Evolutionary conservation across 2,888 invertebrate species (phyloP).

Genomic region (Eumerus sabulonum): DNA sequence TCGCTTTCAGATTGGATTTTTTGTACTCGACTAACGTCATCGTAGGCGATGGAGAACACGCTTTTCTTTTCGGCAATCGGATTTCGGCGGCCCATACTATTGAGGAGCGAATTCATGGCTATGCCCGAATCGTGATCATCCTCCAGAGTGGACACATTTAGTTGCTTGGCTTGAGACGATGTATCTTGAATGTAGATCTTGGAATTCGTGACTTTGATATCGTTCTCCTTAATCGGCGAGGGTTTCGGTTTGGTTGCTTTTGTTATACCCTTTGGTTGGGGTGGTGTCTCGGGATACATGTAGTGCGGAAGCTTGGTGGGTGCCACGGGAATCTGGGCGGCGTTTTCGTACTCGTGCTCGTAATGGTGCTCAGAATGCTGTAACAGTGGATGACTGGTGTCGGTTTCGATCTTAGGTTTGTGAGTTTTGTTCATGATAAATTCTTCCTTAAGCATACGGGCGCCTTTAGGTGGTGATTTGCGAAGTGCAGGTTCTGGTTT

Average conservation of each 20-base stretch:
- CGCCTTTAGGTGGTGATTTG: conserved; percentile 76
- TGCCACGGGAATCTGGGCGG: conserved; percentile 78
- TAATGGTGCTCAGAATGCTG: conserved; percentile 90
- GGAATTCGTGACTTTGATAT: conserved; percentile 76
- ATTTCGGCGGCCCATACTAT: conserved; percentile 82
- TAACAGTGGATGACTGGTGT: conserved; percentile 84
- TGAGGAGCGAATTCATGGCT: conserved; percentile 83
- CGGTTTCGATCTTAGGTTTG: conserved; percentile 79
- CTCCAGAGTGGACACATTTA: conserved; percentile 82
- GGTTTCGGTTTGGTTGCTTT: conserved; percentile 74
- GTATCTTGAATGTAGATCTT: conserved; percentile 75
- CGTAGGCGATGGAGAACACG: conserved; percentile 95
- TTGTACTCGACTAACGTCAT: conserved; percentile 90
- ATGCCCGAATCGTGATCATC: conserved; percentile 89
- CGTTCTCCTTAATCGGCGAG: conserved; percentile 78
- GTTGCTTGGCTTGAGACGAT: conserved; percentile 78
- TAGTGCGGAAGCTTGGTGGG: conserved; percentile 83
- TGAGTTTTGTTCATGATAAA: conserved; percentile 81
- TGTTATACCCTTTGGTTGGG: conserved; percentile 69
- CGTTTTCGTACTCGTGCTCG: conserved; percentile 82
- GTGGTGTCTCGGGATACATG: conserved; percentile 81
- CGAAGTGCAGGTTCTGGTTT: conserved; percentile 79
- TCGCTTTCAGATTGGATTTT: conserved; percentile 89
- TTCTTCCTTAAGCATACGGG: conserved; percentile 77
- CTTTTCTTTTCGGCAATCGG: conserved; percentile 93